Evolutionary conservation across 1,140 invertebrate genomes (phyloP).

Genomic region (Nilaparvata lugens): DNA sequence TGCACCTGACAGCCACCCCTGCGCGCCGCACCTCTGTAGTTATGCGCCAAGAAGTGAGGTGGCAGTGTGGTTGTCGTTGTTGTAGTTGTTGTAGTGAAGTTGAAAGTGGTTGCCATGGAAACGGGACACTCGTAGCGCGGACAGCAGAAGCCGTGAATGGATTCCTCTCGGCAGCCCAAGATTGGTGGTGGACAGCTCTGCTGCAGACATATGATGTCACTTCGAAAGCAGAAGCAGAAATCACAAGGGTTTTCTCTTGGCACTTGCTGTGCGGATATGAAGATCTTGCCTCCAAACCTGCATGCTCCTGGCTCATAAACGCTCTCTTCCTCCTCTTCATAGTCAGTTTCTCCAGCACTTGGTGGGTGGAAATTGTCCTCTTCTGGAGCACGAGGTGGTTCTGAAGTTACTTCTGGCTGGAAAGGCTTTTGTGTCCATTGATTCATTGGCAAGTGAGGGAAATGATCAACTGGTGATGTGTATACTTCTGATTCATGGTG

Average conservation of each 20-base stretch:
- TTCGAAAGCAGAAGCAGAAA: conserved; percentile 95
- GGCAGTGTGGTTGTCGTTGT: conserved; percentile 78
- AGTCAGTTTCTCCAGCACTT: conserved; percentile 46
- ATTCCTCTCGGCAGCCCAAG: conserved; percentile 78
- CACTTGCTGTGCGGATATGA: conserved; percentile 89
- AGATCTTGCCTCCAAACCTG: conserved; percentile 82
- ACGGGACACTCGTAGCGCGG: conserved; percentile 89
- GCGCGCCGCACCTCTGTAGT: conserved; percentile 60
- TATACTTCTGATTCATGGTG: too few species aligned
- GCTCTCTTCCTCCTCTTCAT: conserved; percentile 59
- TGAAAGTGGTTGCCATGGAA: conserved; percentile 65
- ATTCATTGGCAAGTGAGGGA: conserved; percentile 6
- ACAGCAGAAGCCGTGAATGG: conserved; percentile 88
- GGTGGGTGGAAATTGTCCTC: conserved; percentile 22
- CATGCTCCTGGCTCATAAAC: conserved; percentile 80
- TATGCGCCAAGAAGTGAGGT: conserved; percentile 66
- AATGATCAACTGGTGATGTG: background rate
- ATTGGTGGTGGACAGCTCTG: conserved; percentile 92
- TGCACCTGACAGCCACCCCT: conserved; percentile 75
- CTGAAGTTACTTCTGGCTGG: conserved; percentile 15
- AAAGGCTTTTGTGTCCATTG: conserved; percentile 21
- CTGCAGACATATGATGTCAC: conserved; percentile 90
- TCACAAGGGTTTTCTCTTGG: conserved; percentile 88
- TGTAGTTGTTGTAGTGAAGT: conserved; percentile 71
- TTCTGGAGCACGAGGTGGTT: conserved; percentile 16